These are phyloP conservation scores for Punctoribates punctum DNA, from an alignment of 2,888 invertebrate species.

Conservation along the genomic window DNA sequence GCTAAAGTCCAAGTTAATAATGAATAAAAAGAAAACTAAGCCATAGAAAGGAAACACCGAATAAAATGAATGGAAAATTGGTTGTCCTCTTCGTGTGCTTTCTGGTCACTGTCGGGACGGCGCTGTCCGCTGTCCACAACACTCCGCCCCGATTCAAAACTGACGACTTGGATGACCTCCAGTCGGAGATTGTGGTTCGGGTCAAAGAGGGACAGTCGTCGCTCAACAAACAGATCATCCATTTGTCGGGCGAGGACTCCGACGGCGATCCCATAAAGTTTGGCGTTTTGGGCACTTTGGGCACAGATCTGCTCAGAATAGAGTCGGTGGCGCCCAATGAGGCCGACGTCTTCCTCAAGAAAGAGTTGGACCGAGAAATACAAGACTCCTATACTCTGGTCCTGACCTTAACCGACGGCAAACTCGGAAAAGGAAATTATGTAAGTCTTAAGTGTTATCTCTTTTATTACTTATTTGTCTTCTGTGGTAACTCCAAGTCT, in stretches of 20 bases:
- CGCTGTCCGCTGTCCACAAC: background rate
- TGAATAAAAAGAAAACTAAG: background rate
- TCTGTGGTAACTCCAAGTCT: too few species aligned
- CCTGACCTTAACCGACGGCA: slow-evolving; percentile 80
- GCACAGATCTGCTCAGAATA: slow-evolving; percentile 75
- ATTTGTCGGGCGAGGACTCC: slow-evolving; percentile 74
- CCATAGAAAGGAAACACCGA: background rate
- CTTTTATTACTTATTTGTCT: too few species aligned
- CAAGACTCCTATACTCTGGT: slow-evolving; percentile 80
- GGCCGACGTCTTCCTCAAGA: slow-evolving; percentile 80
- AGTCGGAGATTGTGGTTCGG: slow-evolving; percentile 74
- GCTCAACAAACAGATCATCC: slow-evolving; percentile 60
- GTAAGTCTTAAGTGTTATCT: slow-evolving; percentile 44
- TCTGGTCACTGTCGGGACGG: background rate
- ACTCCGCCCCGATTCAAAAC: slow-evolving; percentile 40
- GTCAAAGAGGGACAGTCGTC: slow-evolving; percentile 70
- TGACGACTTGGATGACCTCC: slow-evolving; percentile 34
- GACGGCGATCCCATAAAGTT: slow-evolving; percentile 79
- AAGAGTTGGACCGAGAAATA: slow-evolving; percentile 86
- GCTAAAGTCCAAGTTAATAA: background rate
- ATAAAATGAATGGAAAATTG: background rate
- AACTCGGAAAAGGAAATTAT: slow-evolving; percentile 67
- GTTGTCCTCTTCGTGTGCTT: background rate
- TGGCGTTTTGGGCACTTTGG: slow-evolving; percentile 69
- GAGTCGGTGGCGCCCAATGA: slow-evolving; percentile 75